A percentile compares a stretch with the other conserved stretches of the same genome.
These are phyloP conservation scores for Pithys albifrons DNA, from an alignment of 2,113 vertebrate genomes.

Conservation along the genomic window DNA sequence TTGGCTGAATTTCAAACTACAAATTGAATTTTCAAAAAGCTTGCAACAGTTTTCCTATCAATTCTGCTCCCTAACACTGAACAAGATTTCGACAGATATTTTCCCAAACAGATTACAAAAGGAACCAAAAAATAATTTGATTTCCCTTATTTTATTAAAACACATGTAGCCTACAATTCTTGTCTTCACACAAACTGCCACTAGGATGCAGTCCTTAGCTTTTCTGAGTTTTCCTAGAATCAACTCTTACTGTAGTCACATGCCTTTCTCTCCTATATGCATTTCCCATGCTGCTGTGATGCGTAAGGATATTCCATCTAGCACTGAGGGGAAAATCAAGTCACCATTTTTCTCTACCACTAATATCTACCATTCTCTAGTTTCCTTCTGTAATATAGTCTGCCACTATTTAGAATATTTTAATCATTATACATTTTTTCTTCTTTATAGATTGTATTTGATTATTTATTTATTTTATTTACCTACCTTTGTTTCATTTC, in stretches of 20 bases:
- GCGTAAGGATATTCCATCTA: not conserved
- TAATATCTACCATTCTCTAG: not conserved
- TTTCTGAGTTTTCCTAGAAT: not conserved
- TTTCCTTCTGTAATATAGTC: not conserved
- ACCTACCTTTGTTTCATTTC: not conserved
- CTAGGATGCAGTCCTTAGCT: not conserved
- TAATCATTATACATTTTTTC: not conserved
- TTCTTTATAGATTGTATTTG: not conserved
- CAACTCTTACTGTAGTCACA: not conserved
- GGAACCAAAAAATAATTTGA: rapidly evolving
- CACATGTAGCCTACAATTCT: not conserved
- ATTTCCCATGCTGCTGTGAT: not conserved
- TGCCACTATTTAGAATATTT: not conserved
- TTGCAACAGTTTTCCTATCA: not conserved
- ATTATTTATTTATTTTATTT: not conserved
- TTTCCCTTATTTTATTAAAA: not conserved
- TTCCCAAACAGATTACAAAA: not conserved
- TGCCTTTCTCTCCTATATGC: rapidly evolving
- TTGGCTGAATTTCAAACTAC: not conserved
- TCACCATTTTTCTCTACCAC: not conserved
- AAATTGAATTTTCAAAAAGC: not conserved
- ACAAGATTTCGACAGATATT: not conserved
- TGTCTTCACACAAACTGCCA: not conserved
- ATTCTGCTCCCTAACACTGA: not conserved
- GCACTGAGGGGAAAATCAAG: not conserved